Conservation (phyloP, 2,888 invertebrate species). For the Eugnorisma glareosa region DNA sequence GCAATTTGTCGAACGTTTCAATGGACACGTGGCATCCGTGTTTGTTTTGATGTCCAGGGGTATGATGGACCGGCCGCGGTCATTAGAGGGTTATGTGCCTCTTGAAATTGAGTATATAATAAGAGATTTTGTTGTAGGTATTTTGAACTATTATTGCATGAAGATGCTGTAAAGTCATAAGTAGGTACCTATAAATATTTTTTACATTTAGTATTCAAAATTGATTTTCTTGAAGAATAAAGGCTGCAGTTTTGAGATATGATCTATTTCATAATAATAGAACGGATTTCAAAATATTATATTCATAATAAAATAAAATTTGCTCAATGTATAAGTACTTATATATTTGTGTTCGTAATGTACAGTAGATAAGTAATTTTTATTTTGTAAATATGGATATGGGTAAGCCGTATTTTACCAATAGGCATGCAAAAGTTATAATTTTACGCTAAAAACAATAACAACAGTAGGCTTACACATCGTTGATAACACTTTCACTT, state of each 20-base stretch:
- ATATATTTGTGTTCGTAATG: too few relatives aligned
- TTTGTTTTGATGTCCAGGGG: slow-evolving; percentile 89
- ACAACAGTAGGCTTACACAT: neutral
- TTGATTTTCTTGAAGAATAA: fast-evolving
- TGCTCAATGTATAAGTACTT: too few relatives aligned
- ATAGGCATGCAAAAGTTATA: too few relatives aligned
- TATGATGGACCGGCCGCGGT: slow-evolving; percentile 75
- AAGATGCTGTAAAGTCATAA: neutral
- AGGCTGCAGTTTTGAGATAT: neutral
- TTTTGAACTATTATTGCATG: slow-evolving; percentile 1
- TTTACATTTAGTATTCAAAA: neutral
- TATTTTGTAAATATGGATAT: too few relatives aligned
- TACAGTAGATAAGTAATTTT: too few relatives aligned
- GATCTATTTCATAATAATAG: neutral
- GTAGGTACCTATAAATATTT: neutral
- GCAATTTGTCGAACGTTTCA: slow-evolving; percentile 84
- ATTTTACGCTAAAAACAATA: too few relatives aligned
- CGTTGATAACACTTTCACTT: neutral
- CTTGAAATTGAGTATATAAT: slow-evolving; percentile 69
- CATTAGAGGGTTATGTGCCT: slow-evolving; percentile 75
- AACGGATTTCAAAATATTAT: too few relatives aligned
- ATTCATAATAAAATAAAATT: neutral
- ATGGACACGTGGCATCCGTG: slow-evolving; percentile 84
- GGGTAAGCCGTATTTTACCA: too few relatives aligned
- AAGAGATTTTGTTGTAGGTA: slow-evolving; percentile 47